A percentile compares a stretch with the other conserved stretches of the same genome.
These are phyloP conservation scores for Bombus terrestris DNA, from an alignment of 1,140 invertebrate species.

Conservation along the genomic window DNA sequence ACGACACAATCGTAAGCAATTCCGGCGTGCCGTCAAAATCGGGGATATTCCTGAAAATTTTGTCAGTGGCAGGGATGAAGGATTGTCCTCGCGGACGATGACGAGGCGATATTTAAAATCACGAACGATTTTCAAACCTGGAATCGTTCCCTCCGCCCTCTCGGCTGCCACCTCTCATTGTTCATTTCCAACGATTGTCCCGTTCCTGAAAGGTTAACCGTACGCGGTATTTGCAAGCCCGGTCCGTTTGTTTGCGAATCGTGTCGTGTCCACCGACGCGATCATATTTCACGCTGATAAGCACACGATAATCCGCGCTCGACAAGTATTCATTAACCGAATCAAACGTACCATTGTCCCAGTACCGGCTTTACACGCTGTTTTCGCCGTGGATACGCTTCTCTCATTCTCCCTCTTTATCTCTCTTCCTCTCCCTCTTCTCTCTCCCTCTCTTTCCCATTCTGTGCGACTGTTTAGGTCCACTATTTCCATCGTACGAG, in stretches of 20 bases:
- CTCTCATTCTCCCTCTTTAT: background rate
- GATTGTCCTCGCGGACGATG: background rate
- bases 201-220: slow-evolving; percentile 8
- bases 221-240: background rate
- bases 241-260: slow-evolving; percentile 3
- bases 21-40: background rate
- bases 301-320: slow-evolving; percentile 14
- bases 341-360: slow-evolving; percentile 19
- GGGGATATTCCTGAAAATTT: background rate
- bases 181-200: slow-evolving; percentile 26
- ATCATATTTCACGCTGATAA: slow-evolving; percentile 26
- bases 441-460: background rate
- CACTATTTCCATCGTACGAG: background rate
- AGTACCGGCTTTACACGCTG: background rate
- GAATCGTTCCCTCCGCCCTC: background rate
- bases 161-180: background rate
- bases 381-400: background rate
- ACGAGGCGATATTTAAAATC: slow-evolving; percentile 7
- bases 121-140: background rate
- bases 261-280: background rate
- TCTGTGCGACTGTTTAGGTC: background rate
- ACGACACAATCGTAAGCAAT: slow-evolving; percentile 9
- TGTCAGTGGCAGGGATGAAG: slow-evolving; percentile 6
- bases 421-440: background rate
- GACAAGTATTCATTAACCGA: slow-evolving; percentile 35